Conservation (phyloP, 2,113 vertebrate genomes). For the Rhabdomys dilectus region DNA sequence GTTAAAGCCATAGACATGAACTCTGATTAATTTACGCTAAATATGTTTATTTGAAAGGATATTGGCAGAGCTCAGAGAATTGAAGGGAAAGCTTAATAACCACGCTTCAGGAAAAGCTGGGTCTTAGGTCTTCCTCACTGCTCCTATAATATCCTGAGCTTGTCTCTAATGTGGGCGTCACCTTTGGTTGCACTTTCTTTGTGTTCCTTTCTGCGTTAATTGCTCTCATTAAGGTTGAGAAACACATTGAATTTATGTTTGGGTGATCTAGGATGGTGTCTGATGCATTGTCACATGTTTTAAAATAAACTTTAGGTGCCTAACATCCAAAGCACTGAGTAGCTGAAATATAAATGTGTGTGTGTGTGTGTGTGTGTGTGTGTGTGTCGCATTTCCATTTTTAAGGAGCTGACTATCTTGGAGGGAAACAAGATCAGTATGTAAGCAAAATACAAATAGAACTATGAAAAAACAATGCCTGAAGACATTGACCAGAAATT, state of each 20-base stretch:
- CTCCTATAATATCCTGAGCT: neutral
- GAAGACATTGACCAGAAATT: neutral
- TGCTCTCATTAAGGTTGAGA: neutral
- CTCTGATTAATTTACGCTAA: neutral
- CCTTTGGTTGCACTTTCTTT: neutral
- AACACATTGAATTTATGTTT: neutral
- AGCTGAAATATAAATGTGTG: no score
- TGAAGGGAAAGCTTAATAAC: neutral
- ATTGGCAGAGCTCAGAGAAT: neutral
- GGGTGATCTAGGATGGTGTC: neutral
- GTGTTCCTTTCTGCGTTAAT: neutral
- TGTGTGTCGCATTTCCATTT: neutral
- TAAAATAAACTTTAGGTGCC: slow-evolving; percentile 37
- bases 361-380: no score
- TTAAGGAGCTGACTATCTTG: neutral
- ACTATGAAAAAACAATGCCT: neutral
- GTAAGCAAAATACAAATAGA: neutral
- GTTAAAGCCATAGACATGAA: neutral
- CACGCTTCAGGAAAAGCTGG: neutral
- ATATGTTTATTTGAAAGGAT: slow-evolving; percentile 15
- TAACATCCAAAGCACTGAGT: neutral
- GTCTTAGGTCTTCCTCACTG: neutral
- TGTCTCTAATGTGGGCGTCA: neutral
- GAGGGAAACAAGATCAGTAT: neutral
- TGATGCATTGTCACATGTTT: neutral